Conservation (phyloP, 1,140 invertebrate species). For the Odontomachus brunneus region DNA sequence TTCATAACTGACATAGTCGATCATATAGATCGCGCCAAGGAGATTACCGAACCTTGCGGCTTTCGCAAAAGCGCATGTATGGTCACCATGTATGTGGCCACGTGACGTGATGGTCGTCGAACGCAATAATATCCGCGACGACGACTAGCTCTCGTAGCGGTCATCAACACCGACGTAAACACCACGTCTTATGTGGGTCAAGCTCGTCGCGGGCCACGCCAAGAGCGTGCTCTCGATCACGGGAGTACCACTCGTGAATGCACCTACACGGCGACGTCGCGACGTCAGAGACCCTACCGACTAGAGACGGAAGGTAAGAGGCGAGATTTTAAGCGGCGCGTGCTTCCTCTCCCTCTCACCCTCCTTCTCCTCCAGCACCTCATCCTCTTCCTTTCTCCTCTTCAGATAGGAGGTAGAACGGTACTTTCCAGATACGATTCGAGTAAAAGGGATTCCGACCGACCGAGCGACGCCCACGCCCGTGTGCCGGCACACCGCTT, state of each 20-base stretch:
- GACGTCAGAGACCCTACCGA: neutral
- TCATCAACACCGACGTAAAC: slow-evolving; percentile 41
- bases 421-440: slow-evolving; percentile 71
- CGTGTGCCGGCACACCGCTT: slow-evolving; percentile 60
- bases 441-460: slow-evolving; percentile 68
- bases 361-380: slow-evolving; percentile 1
- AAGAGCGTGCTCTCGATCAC: slow-evolving; percentile 12
- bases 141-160: slow-evolving; percentile 11
- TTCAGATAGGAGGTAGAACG: slow-evolving; percentile 66
- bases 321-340: slow-evolving; percentile 51
- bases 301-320: slow-evolving; percentile 42
- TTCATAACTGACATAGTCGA: too few species aligned
- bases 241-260: neutral
- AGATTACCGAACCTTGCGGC: neutral
- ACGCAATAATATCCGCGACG: slow-evolving; percentile 7
- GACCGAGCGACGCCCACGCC: slow-evolving; percentile 67
- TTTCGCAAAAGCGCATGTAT: slow-evolving; percentile 2
- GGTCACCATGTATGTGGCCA: neutral
- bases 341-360: slow-evolving; percentile 39
- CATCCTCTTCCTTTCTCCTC: slow-evolving; percentile 24
- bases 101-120: neutral
- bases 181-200: slow-evolving; percentile 43
- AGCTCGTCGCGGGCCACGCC: slow-evolving; percentile 22
- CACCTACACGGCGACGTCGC: slow-evolving; percentile 10
- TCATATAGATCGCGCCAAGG: too few species aligned